phyloP scores from a whole-genome alignment of 2,888 invertebrate species.

The Oxycera nigricornis region DNA sequence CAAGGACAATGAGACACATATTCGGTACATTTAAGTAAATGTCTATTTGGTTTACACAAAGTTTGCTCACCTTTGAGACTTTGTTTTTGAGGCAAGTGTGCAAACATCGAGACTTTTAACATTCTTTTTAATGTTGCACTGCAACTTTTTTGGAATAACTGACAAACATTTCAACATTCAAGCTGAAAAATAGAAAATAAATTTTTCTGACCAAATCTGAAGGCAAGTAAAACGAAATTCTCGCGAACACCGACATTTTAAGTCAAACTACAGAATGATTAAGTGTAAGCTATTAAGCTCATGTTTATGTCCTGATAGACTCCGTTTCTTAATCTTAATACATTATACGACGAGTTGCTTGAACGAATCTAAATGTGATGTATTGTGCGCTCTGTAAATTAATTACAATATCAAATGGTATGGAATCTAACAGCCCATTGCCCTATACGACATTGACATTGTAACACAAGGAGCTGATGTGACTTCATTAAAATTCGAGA shows the following conservation, averaged over 20 bases:
- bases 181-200: too few relatives aligned
- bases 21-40: too few relatives aligned
- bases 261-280: not conserved
- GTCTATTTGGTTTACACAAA: too few relatives aligned
- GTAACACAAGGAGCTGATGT: conserved; percentile 19
- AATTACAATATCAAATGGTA: conserved; percentile 28
- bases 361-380: conserved; percentile 16
- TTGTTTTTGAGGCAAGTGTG: too few relatives aligned
- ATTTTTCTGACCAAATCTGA: too few relatives aligned
- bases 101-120: too few relatives aligned
- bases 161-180: too few relatives aligned
- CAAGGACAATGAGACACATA: too few relatives aligned
- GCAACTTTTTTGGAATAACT: too few relatives aligned
- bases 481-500: not conserved
- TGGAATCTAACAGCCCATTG: not conserved
- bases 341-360: not conserved
- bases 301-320: conserved; percentile 24
- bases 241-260: not conserved
- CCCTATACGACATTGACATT: not conserved
- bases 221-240: not conserved
- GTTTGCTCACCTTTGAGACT: too few relatives aligned
- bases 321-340: conserved; percentile 17
- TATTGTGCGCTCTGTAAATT: conserved; percentile 26
- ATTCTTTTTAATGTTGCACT: too few relatives aligned
- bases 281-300: not conserved